Conservation (phyloP, 1,140 invertebrate genomes). For the Halesus radiatus region DNA sequence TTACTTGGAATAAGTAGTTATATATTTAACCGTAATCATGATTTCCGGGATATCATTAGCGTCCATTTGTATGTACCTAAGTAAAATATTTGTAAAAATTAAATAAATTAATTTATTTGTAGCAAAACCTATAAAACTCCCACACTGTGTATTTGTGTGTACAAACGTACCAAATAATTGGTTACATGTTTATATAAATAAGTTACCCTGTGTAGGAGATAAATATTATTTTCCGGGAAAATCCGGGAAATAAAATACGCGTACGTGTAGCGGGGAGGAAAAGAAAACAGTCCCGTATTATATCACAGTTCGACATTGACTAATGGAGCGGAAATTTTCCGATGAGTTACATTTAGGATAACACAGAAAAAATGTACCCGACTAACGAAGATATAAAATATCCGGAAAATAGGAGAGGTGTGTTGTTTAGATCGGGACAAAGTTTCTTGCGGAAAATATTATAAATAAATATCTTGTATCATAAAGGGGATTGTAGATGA, state of each 20-base stretch:
- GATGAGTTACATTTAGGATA: constrained; percentile 48
- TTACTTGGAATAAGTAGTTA: too few relatives aligned
- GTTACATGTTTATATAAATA: constrained; percentile 25
- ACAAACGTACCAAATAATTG: constrained; percentile 1
- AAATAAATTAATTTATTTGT: too few relatives aligned
- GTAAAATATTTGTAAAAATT: too few relatives aligned
- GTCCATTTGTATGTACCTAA: too few relatives aligned
- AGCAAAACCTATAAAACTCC: neutral
- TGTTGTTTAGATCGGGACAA: neutral
- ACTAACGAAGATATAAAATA: constrained; percentile 31
- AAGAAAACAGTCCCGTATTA: constrained; percentile 41
- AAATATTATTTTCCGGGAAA: constrained; percentile 22
- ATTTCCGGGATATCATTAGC: too few relatives aligned
- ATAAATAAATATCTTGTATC: too few relatives aligned
- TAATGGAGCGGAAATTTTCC: constrained; percentile 44
- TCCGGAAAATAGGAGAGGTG: constrained; percentile 5
- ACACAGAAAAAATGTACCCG: constrained; percentile 14
- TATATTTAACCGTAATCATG: too few relatives aligned
- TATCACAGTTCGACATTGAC: constrained; percentile 46
- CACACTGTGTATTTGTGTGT: neutral
- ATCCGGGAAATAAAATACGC: constrained; percentile 36
- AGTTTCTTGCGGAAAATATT: too few relatives aligned
- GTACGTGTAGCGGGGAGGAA: constrained; percentile 21
- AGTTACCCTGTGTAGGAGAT: constrained; percentile 6
- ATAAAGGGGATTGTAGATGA: too few relatives aligned